phyloP scores from a whole-genome alignment of 2,113 vertebrate species.

The Anser brachyrhynchus region DNA sequence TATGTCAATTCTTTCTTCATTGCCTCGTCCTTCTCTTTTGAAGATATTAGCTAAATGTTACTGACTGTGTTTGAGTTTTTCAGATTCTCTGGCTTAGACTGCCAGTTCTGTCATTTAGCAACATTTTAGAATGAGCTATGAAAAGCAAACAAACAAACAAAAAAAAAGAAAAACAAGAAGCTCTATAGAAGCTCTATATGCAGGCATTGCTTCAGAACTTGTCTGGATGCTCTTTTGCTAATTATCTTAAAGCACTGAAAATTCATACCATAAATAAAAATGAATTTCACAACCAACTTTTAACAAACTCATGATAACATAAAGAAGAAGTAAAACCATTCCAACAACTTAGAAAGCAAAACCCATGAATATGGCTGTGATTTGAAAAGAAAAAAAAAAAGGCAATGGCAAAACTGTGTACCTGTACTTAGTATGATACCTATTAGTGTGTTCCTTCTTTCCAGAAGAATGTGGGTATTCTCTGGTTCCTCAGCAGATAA shows the following conservation, averaged over 20 bases:
- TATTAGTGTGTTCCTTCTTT: background rate
- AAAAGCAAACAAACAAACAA: too few species aligned
- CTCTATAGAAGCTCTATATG: background rate
- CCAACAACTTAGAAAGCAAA: background rate
- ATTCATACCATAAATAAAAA: background rate
- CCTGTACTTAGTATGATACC: rapidly evolving
- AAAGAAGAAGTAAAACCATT: background rate
- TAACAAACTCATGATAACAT: background rate
- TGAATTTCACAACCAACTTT: background rate
- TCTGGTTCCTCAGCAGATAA: rapidly evolving
- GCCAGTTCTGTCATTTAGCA: background rate
- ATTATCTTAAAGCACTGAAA: background rate
- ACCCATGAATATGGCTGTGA: rapidly evolving
- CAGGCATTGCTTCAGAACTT: background rate
- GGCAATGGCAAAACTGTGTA: rapidly evolving
- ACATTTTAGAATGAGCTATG: background rate
- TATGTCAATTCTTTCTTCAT: background rate
- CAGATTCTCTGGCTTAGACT: background rate
- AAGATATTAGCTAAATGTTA: background rate
- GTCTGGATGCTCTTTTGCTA: background rate
- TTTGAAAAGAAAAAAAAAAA: background rate
- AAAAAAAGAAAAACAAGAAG: background rate
- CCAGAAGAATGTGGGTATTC: background rate
- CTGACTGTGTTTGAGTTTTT: background rate
- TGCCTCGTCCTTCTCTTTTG: background rate